Base-by-base conservation (phyloP, 1,140 invertebrate genomes). In the Drosophila kohkoa region DNA sequence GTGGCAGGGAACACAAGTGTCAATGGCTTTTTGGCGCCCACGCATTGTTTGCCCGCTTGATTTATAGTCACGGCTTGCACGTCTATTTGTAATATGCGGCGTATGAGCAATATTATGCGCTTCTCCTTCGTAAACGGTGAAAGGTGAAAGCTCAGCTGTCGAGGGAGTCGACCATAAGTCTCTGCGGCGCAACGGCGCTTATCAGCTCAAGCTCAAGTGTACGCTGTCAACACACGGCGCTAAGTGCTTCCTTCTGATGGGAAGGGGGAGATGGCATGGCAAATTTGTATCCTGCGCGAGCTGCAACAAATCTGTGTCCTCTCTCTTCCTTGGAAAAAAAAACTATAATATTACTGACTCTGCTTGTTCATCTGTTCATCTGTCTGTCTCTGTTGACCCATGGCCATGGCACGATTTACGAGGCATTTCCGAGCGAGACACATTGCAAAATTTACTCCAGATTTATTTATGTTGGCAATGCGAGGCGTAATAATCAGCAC, bases 381-480 rank as follows among this genome's bases (percentile, higher is more conserved):
- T 59, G 43, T 43, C 48, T 46, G 51, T 65, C 79, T 59, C 67
- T 60, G 77, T 88, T 89, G 86, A 90, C 81, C 87, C 76, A 87
- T 86, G 86, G 79, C 76, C 81, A 75, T 77, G 75, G 70, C 73
- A 86, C 81, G 86, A 90, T 90, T 90, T 90, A 90, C 86, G 87
- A 90, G 82, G 82, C 87, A 87, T 90, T 90, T 90, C 86, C 86
- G 79, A 86, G 83, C 80, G 83, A 90, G 86, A 90, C 86, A 90
- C 82, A 89, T 90, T 90, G 86, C 77, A 90, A 86, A 90, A 90
- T 90, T 90, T 90, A 90, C 86, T 90, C 73, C 86, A 91, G 88
- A 91, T 91, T 91, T 91, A 91, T 91, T 91, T 85, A 91, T 91
- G 81, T 75, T 81, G 66, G 49, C 70, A 81, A 71, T 65, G 79